These are phyloP conservation scores for Chitala chitala DNA, from an alignment of 2,113 vertebrate species.

Conservation along the genomic window DNA sequence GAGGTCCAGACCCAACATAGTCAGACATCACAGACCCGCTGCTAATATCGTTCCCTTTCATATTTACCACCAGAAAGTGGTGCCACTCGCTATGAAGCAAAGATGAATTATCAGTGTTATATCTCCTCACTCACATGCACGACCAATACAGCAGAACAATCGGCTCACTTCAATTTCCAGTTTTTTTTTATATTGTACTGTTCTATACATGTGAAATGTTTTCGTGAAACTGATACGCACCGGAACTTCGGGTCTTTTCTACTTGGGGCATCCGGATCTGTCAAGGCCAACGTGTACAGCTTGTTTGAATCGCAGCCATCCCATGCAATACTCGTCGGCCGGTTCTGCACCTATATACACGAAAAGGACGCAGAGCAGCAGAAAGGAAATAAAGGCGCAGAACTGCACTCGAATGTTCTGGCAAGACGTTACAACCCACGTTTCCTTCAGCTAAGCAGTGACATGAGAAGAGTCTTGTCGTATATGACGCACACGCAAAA, in stretches of 20 bases:
- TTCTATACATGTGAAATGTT: background rate
- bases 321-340: conserved; percentile 79
- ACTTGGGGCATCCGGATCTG: conserved; percentile 93
- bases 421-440: too few species aligned
- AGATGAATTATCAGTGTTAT: background rate
- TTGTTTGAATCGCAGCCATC: conserved; percentile 75
- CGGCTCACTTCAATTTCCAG: background rate
- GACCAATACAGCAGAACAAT: background rate
- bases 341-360: conserved; percentile 72
- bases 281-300: conserved; percentile 84
- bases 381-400: background rate
- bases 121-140: background rate
- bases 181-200: background rate
- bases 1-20: conserved; percentile 85
- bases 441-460: background rate
- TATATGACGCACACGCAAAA: too few species aligned
- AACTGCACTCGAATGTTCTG: background rate
- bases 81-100: conserved; percentile 82
- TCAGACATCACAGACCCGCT: conserved; percentile 79
- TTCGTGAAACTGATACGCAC: conserved; percentile 42
- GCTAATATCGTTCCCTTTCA: conserved; percentile 82
- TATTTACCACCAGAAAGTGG: conserved; percentile 89
- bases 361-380: background rate
- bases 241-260: conserved; percentile 84
- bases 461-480: background rate